These are phyloP conservation scores for Mus spretus DNA, from an alignment of 2,797 vertebrate genomes.

Conservation along the genomic window DNA sequence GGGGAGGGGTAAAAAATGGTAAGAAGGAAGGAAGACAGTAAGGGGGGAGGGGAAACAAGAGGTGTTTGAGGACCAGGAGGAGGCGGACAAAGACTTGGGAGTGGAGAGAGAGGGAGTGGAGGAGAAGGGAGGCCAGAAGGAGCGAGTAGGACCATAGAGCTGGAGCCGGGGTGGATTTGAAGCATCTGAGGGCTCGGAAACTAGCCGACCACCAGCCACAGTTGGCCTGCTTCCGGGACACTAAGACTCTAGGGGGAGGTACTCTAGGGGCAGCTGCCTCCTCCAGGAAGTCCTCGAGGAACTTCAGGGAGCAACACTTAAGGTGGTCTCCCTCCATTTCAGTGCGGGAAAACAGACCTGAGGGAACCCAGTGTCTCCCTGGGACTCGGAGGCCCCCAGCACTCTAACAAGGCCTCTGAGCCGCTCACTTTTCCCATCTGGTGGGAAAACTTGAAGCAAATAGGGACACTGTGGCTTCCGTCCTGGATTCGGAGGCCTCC, in stretches of 20 bases:
- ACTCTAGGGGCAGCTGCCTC: not conserved
- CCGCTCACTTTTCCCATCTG: not conserved
- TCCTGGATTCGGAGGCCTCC: not conserved
- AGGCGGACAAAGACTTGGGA: not conserved
- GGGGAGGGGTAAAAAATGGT: not conserved
- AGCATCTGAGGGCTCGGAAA: not conserved
- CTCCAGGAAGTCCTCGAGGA: not conserved
- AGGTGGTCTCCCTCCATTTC: not conserved
- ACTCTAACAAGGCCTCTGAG: not conserved
- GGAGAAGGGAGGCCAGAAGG: not conserved
- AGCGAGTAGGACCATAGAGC: not conserved
- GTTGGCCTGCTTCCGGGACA: not conserved
- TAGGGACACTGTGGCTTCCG: not conserved
- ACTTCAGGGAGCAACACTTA: not conserved
- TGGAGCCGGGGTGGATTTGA: not conserved
- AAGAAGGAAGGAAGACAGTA: too few species aligned
- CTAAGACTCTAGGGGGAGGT: not conserved
- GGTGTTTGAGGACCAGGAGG: not conserved
- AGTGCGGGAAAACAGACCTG: not conserved
- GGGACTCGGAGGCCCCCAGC: not conserved
- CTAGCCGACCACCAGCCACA: not conserved
- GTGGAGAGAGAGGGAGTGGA: not conserved
- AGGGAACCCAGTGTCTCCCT: not conserved
- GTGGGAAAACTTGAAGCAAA: slow-evolving; percentile 3
- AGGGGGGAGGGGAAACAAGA: not conserved